Evolutionary conservation across 1,140 invertebrate species (phyloP), one percentile per base, ranked within the genome.

Genomic region (Hylaeus anthracinus): DNA sequence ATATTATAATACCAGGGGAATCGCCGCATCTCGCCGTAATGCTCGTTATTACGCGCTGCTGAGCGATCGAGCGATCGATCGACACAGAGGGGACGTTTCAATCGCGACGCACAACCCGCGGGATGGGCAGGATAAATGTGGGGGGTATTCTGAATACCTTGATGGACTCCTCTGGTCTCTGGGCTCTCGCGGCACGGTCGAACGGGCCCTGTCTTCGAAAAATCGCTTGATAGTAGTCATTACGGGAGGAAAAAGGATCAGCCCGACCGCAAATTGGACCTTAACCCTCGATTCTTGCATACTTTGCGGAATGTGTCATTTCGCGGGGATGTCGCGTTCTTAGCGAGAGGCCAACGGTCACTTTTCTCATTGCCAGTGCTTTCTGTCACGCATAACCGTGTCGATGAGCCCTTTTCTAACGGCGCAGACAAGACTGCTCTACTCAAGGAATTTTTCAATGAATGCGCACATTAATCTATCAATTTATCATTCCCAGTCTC

Each of bases 71-170:
- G 73, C 65, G 58, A 88, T 78, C 84, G 83, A 85, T 85, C 84
- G 83, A 81, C 69, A 82, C 67, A 69, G 76, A 81, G 81, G 70
- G 84, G 87, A 90, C 85, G 84, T 90, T 90, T 90, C 88, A 90
- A 91, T 90, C 84, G 83, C 72, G 67, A 73, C 41, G 77, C 70
- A 61, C 39, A 48, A n/a, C 61, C 48, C 39, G 58, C 5, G 15
- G 67, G 71, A 83, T 83, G 75, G 53, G 71, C 37, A 65, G 15
- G 66, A 77, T 77, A 75, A 83, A 82, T n/a, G 56, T 10, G 26
- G 51, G 66, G 65, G 15, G 61, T 26, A 72, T 56, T 60, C 48
- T 56, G 43, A 82, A 51, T 58, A 70, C n/a, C 70, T 37, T 45
- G 70, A 84, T 74, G 12, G 37, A 41, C 69, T 79, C 6, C 55